phyloP scores from a whole-genome alignment of 2,888 invertebrate genomes.

The Cordylochernes scorpioides region DNA sequence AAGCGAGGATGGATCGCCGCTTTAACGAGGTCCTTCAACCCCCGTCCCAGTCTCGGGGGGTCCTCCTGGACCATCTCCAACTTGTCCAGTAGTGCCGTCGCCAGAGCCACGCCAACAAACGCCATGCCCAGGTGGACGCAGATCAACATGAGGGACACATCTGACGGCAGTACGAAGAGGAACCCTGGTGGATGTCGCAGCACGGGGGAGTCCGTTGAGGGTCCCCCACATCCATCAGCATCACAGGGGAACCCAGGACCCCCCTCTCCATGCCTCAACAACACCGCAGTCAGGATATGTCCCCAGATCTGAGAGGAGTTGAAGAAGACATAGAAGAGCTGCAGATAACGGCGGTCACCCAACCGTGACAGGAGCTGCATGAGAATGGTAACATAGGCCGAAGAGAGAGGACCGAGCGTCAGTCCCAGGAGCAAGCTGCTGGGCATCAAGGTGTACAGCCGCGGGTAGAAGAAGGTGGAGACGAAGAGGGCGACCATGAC shows the following conservation, averaged over 20 bases:
- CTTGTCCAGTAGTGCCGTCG: slow-evolving; percentile 10
- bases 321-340: slow-evolving; percentile 12
- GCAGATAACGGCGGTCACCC: slow-evolving; percentile 8
- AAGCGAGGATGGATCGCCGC: slow-evolving; percentile 8
- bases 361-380: slow-evolving; percentile 12
- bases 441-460: slow-evolving; percentile 10
- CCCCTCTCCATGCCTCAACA: slow-evolving; percentile 9
- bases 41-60: slow-evolving; percentile 6
- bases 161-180: slow-evolving; percentile 9
- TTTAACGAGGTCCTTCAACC: slow-evolving; percentile 9
- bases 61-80: slow-evolving; percentile 13
- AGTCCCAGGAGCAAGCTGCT: slow-evolving; percentile 10
- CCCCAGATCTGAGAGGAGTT: slow-evolving; percentile 12
- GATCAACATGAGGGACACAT: slow-evolving; percentile 9
- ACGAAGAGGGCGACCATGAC: slow-evolving; percentile 11
- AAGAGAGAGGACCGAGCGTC: slow-evolving; percentile 10
- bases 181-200: slow-evolving; percentile 7
- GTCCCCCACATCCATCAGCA: slow-evolving; percentile 4
- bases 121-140: slow-evolving; percentile 9
- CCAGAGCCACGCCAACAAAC: slow-evolving; percentile 9
- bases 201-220: slow-evolving; percentile 5
- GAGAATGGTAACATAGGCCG: slow-evolving; percentile 12
- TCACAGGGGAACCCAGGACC: slow-evolving; percentile 7
- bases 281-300: slow-evolving; percentile 6
- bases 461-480: slow-evolving; percentile 13